Base-by-base conservation (phyloP, 1,140 invertebrate genomes). In the Lasioglossum albipes region DNA sequence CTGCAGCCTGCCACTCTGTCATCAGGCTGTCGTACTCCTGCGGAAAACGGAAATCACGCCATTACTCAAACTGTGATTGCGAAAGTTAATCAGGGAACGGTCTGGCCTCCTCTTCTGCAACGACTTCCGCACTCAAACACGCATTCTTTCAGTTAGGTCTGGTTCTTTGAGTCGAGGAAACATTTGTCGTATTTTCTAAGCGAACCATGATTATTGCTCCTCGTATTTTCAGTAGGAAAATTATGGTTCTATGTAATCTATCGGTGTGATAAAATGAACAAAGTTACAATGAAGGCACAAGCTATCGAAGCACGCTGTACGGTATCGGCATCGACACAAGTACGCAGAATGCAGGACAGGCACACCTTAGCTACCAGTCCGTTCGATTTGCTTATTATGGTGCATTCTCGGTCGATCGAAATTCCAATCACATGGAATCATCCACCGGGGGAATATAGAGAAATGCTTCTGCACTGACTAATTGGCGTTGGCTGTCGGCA, bases 21-120 rank as follows among this genome's bases (percentile, higher is more conserved):
- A 93, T 93, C 74, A 93, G 82, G 71, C 87, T 86, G 86, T 93
- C 93, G 86, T 93, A 93, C 70, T 93, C 92, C 93, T 93, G 82
- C 74, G 57, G 52, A 31, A 54, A 54, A 54, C 52, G 16, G 52
- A 54, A 54, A 54, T 54, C 52, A 54, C 45, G 45, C 45, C 45
- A 49, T 49, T 49, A 49, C 10, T 49, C 45, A 12, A 13, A 49
- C 45, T 49, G 45, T 13, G 45, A 49, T 49, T 49, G 45, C 45
- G 45, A 49, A 49, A 49, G 45, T 49, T 49, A 49, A 49, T 49
- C 45, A 12, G 45, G 0, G 45, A 49, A 10, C 45, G 45, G 13
- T 10, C 13, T 49, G 13, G 45, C 12, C 10, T 10, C 10, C 0
- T 10, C 45, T 49, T 49, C 45, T 10, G 13, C 45, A 12, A 49